Percentiles rank a stretch among this genome's conserved stretches.
Conservation (phyloP, 2,113 vertebrate species). For the Tachysurus vachellii region DNA sequence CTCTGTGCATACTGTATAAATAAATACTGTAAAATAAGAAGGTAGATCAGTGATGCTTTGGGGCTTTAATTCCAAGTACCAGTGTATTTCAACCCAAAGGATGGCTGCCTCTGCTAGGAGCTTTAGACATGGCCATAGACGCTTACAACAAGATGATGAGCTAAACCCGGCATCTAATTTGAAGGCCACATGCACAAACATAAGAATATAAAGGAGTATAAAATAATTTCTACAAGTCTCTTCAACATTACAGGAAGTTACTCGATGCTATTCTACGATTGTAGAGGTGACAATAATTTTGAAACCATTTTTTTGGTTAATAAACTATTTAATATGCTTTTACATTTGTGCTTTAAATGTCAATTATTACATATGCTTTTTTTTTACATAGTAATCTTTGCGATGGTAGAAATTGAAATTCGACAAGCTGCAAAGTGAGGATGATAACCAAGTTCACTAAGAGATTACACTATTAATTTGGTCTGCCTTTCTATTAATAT, state of each 20-base stretch:
- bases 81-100: background rate
- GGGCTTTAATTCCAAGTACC: background rate
- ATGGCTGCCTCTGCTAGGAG: background rate
- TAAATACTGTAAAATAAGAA: background rate
- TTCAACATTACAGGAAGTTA: background rate
- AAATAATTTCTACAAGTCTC: background rate
- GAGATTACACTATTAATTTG: background rate
- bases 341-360: background rate
- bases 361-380: background rate
- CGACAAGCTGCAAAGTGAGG: background rate
- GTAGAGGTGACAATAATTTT: background rate
- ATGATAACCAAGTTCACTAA: background rate
- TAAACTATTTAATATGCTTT: background rate
- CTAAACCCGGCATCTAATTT: background rate
- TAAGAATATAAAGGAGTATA: background rate
- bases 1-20: background rate
- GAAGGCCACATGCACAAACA: background rate
- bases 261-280: background rate
- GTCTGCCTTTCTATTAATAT: background rate
- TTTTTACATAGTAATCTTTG: background rate
- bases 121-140: background rate
- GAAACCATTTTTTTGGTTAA: background rate
- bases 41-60: background rate
- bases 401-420: background rate
- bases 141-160: background rate